Percentiles rank a stretch among this genome's conserved stretches.
These are phyloP conservation scores for Lasioglossum oenotherae DNA, from an alignment of 2,888 invertebrate genomes.

Conservation along the genomic window DNA sequence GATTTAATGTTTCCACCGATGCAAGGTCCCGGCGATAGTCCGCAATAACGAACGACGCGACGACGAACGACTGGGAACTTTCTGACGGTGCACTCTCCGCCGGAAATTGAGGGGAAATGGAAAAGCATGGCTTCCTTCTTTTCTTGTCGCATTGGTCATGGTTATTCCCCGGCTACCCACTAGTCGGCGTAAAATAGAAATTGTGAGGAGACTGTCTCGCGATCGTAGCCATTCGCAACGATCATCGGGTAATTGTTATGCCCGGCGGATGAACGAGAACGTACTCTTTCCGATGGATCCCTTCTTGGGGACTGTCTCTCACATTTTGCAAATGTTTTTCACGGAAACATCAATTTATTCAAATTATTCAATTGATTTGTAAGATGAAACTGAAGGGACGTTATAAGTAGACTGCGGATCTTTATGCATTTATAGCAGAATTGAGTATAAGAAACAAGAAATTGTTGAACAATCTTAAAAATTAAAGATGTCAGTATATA, in stretches of 20 bases:
- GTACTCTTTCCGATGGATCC: neutral
- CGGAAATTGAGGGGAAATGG: slow-evolving; percentile 80
- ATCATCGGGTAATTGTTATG: neutral
- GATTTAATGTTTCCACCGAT: slow-evolving; percentile 16
- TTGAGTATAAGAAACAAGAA: no score
- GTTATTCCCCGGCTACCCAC: neutral
- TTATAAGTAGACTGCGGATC: no score
- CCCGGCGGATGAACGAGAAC: neutral
- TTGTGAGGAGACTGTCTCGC: neutral
- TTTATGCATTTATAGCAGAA: no score
- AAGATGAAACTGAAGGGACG: no score
- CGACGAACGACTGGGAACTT: slow-evolving; percentile 51
- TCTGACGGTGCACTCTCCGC: slow-evolving; percentile 63
- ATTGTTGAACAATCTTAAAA: no score
- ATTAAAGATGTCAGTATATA: no score
- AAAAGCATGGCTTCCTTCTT: slow-evolving; percentile 63
- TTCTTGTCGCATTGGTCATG: slow-evolving; percentile 30
- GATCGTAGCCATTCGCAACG: neutral
- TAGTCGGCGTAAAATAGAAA: neutral
- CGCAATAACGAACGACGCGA: slow-evolving; percentile 7
- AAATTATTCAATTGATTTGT: neutral
- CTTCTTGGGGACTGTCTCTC: no score
- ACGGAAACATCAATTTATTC: no score
- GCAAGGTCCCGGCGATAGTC: neutral
- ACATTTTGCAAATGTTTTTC: no score